These are phyloP conservation scores for Oreohelix idahoensis DNA, from an alignment of 1,140 invertebrate species.

Conservation along the genomic window DNA sequence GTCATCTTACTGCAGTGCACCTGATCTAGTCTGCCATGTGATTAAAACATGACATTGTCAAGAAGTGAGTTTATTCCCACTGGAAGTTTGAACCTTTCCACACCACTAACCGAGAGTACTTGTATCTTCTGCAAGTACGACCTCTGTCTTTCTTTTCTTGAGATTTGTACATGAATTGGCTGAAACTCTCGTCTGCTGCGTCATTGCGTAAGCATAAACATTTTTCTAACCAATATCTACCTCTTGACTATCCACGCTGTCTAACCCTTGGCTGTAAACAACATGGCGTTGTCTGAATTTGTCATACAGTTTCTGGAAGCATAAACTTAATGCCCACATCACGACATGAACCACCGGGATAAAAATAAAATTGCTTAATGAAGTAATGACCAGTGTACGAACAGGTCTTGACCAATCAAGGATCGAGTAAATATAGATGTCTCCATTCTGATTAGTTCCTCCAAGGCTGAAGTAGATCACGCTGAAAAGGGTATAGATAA, in stretches of 20 bases:
- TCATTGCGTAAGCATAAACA: too few species aligned
- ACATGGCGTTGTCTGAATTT: not conserved
- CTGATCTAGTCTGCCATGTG: too few species aligned
- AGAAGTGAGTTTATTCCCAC: too few species aligned
- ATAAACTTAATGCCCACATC: slow-evolving; percentile 15
- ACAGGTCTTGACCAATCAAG: slow-evolving; percentile 29
- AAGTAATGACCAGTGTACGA: slow-evolving; percentile 23
- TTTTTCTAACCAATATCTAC: too few species aligned
- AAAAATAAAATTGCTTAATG: slow-evolving; percentile 38
- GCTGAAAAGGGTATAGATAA: slow-evolving; percentile 80
- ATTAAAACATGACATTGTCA: too few species aligned
- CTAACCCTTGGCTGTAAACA: not conserved
- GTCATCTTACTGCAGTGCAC: too few species aligned
- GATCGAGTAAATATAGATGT: slow-evolving; percentile 12
- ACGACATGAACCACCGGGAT: slow-evolving; percentile 23
- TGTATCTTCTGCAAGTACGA: too few species aligned
- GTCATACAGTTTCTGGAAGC: slow-evolving; percentile 7
- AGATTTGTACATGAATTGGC: too few species aligned
- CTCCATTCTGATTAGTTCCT: slow-evolving; percentile 71
- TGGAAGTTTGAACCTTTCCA: too few species aligned
- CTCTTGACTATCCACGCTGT: not conserved
- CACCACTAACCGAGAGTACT: too few species aligned
- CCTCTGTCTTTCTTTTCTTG: too few species aligned
- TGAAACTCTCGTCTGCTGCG: too few species aligned
- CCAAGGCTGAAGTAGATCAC: slow-evolving; percentile 81